Base-by-base conservation (phyloP, 2,113 vertebrate species). In the Atlantisia rogersi region DNA sequence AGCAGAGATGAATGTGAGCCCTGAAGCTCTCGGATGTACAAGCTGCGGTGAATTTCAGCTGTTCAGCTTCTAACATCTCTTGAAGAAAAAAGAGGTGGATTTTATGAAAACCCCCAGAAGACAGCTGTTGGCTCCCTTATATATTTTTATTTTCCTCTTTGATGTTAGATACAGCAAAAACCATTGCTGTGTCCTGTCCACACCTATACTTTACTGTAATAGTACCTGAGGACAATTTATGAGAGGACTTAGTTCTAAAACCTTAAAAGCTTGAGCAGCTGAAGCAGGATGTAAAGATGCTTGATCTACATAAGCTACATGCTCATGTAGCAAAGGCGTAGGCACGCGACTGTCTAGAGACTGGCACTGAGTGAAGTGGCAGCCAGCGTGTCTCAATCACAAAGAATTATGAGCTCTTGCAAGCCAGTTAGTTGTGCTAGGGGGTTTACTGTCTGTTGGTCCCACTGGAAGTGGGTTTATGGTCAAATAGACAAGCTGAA, bases 321-420 rank as follows among this genome's bases (percentile, higher is more conserved):
- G 8, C 24, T 56, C 0, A 0, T 60, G 35, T 19, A 3, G 14
- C 17, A 20, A 56, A 95, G 73, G 32, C 63, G 55, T 18, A 19
- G 44, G 44, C 44, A 46, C 44, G 8, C 8, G 17, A 8, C 44
- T 46, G 15, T 42, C 69, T 69, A 70, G 83, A 73, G 88, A 37
- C 10, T 46, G 60, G 29, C 3, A 12, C 42, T 68, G 69, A 29
- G 13, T 84, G 60, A 69, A 42, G 42, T 3, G 6, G 48, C 28
- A 89, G 73, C 42, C 58, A 32, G 17, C 2, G 28, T 31, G 26
- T 81, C 71, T 86, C 73, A 40, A 5, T 73, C 25, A 15, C 26
- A 28, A 29, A 63, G 55, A 93, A 50, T 65, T 25, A 44, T 1
- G 6, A 82, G 32, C 68, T 78, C 58, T 68, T 71, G 29, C 19